phyloP scores from a whole-genome alignment of 2,888 invertebrate genomes.

The Caenorhabditis virilis region DNA sequence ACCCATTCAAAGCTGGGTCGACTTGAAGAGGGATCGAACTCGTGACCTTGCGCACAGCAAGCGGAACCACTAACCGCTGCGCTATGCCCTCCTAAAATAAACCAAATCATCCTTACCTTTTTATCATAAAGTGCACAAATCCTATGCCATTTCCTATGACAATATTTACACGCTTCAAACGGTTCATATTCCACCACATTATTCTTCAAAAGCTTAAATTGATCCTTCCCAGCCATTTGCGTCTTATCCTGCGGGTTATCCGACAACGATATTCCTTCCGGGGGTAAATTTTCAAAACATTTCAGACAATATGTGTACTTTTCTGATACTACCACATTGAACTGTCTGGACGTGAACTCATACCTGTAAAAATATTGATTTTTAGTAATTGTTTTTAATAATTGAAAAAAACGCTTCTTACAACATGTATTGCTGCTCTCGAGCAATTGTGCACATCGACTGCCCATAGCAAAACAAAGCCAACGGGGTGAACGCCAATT shows the following conservation, averaged over 20 bases:
- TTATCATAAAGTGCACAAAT: conserved; percentile 97
- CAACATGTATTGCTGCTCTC: too few species aligned
- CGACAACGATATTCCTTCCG: conserved; percentile 85
- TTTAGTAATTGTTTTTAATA: too few species aligned
- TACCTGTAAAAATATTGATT: conserved; percentile 85
- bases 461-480: conserved; percentile 98
- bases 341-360: conserved; percentile 60
- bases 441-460: conserved; percentile 93
- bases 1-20: too few species aligned
- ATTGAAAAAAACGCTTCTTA: too few species aligned
- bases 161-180: conserved; percentile 85
- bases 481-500: conserved; percentile 98
- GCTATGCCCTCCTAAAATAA: too few species aligned
- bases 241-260: conserved; percentile 92
- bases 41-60: too few species aligned
- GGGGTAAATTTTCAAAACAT: conserved; percentile 95
- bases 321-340: conserved; percentile 76
- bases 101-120: too few species aligned
- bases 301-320: conserved; percentile 99
- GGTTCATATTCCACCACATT: conserved; percentile 96
- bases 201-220: conserved; percentile 97
- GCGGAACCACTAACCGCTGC: too few species aligned
- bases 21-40: too few species aligned
- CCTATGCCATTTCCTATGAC: conserved; percentile 94
- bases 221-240: conserved; percentile 92